Percentiles rank a stretch among this genome's conserved stretches.
Conservation (phyloP, 2,888 invertebrate species). For the Erebia palarica region DNA sequence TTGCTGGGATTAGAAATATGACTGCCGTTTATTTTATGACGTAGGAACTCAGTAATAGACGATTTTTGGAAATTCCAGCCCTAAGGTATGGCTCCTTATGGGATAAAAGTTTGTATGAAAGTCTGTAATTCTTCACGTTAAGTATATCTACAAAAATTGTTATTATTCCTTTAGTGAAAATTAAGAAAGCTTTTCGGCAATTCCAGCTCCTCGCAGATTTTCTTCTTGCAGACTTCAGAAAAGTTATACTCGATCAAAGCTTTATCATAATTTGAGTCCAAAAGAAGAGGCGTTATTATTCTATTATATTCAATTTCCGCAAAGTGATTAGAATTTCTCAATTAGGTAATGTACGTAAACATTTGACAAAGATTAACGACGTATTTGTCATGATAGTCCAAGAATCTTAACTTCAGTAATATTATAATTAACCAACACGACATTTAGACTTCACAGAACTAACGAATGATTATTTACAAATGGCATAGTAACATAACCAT, state of each 20-base stretch:
- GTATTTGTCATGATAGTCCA: constrained; percentile 14
- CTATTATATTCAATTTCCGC: not conserved
- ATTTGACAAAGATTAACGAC: constrained; percentile 6
- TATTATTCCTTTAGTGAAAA: no score
- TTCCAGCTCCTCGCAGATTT: no score
- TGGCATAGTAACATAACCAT: constrained; percentile 59
- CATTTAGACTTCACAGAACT: constrained; percentile 27
- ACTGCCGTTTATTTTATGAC: no score
- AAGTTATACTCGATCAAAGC: not conserved
- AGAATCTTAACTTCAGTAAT: constrained; percentile 10
- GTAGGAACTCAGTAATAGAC: no score
- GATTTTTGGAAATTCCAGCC: no score
- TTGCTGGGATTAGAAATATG: no score
- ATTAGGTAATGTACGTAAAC: constrained; percentile 5
- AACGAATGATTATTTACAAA: constrained; percentile 56
- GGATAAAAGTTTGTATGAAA: no score
- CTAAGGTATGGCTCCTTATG: no score
- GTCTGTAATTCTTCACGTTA: no score
- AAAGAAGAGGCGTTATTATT: not conserved
- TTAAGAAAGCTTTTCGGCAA: no score
- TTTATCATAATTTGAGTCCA: not conserved
- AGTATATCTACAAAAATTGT: no score
- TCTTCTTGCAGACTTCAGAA: no score
- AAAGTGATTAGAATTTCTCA: constrained; percentile 8
- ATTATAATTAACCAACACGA: constrained; percentile 29